These are phyloP conservation scores for Lepidurus couesii DNA, from an alignment of 1,140 invertebrate genomes.

Conservation along the genomic window DNA sequence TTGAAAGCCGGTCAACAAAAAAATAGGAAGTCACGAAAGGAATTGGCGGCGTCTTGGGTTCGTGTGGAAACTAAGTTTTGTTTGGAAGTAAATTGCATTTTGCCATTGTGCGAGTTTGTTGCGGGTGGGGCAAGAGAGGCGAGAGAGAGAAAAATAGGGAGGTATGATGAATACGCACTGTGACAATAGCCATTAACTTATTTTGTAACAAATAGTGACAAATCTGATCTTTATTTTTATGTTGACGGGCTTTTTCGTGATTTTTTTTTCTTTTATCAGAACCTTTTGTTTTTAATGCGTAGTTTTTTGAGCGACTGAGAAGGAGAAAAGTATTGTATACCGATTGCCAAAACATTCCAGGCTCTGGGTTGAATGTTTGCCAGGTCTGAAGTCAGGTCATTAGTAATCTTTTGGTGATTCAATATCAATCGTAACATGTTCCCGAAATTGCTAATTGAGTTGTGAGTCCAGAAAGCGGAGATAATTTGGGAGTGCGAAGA, in stretches of 20 bases:
- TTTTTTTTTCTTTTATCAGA: neutral
- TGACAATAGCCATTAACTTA: no score
- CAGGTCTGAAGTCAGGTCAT: constrained; percentile 12
- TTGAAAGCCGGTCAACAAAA: constrained; percentile 9
- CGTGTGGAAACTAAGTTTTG: no score
- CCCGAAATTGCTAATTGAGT: neutral
- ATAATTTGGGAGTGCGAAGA: neutral
- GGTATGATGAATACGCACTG: no score
- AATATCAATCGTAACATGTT: neutral
- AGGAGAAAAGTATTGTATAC: neutral
- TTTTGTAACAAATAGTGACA: no score
- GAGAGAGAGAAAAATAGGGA: no score
- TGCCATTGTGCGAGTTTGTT: no score
- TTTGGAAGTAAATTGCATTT: no score
- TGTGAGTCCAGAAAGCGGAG: neutral
- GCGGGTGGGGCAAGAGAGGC: no score
- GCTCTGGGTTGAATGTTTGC: neutral
- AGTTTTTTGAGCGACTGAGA: neutral
- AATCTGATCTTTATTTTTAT: neutral
- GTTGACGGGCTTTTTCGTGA: neutral
- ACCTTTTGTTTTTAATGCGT: neutral
- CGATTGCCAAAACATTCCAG: constrained; percentile 21
- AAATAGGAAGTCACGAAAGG: neutral
- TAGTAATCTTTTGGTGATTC: constrained; percentile 9
- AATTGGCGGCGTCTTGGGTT: no score